Percentiles rank a stretch among this genome's conserved stretches.
These are phyloP conservation scores for Pan troglodytes DNA, from an alignment of 2,113 vertebrate species.

Conservation along the genomic window NHGRI_mPanTro3-v2.1_pri NC_072402.2:123577501-123578000, in stretches of 20 bases:
- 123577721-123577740: background rate
- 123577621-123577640: background rate
- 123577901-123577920: background rate
- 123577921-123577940: background rate
- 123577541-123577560: background rate
- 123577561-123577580: background rate
- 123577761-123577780: background rate
- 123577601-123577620: background rate
- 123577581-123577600: background rate
- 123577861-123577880: background rate
- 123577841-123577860: background rate
- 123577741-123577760: constrained; percentile 2
- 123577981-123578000: background rate
- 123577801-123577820: background rate
- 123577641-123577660: background rate
- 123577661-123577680: background rate
- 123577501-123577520: background rate
- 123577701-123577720: background rate
- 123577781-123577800: background rate
- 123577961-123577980: constrained; percentile 16
- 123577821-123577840: background rate
- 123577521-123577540: background rate
- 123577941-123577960: background rate
- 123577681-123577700: background rate
- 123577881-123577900: background rate